These are phyloP conservation scores for Perca fluviatilis DNA, from an alignment of 2,113 vertebrate species.

Conservation along the genomic window DNA sequence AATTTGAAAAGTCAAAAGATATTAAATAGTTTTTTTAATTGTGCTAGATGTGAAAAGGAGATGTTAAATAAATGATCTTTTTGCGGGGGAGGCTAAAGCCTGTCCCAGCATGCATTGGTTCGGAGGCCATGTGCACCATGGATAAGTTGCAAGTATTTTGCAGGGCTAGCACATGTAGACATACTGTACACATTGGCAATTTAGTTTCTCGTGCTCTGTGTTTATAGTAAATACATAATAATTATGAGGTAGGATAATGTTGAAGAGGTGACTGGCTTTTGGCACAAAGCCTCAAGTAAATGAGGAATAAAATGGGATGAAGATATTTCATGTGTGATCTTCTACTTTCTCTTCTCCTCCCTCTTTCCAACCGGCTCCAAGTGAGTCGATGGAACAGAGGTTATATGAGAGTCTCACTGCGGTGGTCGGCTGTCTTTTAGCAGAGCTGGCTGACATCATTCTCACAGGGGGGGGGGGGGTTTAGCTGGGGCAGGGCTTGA, in stretches of 20 bases:
- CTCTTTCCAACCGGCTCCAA: constrained; percentile 35
- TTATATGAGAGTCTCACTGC: constrained; percentile 67
- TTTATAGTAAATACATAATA: constrained; percentile 36
- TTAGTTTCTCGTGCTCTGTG: constrained; percentile 15
- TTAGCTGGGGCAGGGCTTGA: constrained; percentile 42
- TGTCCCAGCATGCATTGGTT: background rate
- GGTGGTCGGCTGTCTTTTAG: constrained; percentile 60
- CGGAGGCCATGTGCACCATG: background rate
- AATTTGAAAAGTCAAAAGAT: constrained; percentile 24
- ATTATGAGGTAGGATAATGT: constrained; percentile 20
- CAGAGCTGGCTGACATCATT: constrained; percentile 68
- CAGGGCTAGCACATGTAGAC: constrained; percentile 1
- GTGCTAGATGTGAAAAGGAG: constrained; percentile 15
- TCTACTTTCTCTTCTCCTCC: constrained; percentile 36
- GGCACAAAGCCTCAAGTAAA: constrained; percentile 24
- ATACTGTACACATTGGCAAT: constrained; percentile 19
- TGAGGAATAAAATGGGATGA: constrained; percentile 46
- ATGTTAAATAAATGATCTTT: constrained; percentile 7
- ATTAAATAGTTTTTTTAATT: constrained; percentile 1
- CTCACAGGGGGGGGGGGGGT: constrained; percentile 33
- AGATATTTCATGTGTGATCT: constrained; percentile 40
- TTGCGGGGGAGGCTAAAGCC: background rate
- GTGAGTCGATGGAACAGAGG: constrained; percentile 55
- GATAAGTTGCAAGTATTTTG: background rate
- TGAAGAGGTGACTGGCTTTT: constrained; percentile 13